Evolutionary conservation across 1,140 invertebrate species (phyloP).

Genomic region (Neodiprion pinetum): DNA sequence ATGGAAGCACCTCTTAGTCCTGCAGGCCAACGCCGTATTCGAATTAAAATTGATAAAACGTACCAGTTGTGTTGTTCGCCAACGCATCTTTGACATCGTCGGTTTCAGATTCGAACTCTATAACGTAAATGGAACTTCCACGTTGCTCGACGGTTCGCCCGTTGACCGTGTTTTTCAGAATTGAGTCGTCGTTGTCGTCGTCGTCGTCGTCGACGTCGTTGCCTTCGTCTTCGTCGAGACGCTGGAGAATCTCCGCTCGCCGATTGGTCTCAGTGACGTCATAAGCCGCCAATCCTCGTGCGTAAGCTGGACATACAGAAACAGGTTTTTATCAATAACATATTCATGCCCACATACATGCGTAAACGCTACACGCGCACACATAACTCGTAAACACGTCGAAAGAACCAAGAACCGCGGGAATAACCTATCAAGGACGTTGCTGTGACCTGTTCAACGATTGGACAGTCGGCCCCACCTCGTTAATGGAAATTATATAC

Average conservation of each 20-base stretch:
- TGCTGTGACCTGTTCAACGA: neutral
- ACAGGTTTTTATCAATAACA: neutral
- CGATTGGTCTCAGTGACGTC: slow-evolving; percentile 28
- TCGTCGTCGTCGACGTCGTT: slow-evolving; percentile 19
- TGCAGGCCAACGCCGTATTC: too few species aligned
- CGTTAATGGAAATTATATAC: neutral
- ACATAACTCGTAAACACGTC: neutral
- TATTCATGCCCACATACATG: too few species aligned
- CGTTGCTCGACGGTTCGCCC: slow-evolving; percentile 20
- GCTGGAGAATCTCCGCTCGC: slow-evolving; percentile 21
- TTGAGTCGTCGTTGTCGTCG: slow-evolving; percentile 20
- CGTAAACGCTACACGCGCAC: too few species aligned
- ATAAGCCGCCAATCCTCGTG: slow-evolving; percentile 38
- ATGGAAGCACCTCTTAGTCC: too few species aligned
- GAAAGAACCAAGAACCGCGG: neutral
- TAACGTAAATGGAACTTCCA: slow-evolving; percentile 45
- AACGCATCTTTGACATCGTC: slow-evolving; percentile 41
- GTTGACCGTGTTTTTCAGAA: slow-evolving; percentile 3
- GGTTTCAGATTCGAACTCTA: slow-evolving; percentile 46
- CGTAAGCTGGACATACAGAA: slow-evolving; percentile 27
- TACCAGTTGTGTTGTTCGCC: neutral
- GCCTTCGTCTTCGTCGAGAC: slow-evolving; percentile 22
- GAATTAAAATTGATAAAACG: neutral
- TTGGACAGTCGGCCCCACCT: too few species aligned
- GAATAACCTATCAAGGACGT: slow-evolving; percentile 5